These are phyloP conservation scores for Prionailurus bengalensis DNA, from an alignment of 2,113 vertebrate genomes.

Conservation along the genomic window DNA sequence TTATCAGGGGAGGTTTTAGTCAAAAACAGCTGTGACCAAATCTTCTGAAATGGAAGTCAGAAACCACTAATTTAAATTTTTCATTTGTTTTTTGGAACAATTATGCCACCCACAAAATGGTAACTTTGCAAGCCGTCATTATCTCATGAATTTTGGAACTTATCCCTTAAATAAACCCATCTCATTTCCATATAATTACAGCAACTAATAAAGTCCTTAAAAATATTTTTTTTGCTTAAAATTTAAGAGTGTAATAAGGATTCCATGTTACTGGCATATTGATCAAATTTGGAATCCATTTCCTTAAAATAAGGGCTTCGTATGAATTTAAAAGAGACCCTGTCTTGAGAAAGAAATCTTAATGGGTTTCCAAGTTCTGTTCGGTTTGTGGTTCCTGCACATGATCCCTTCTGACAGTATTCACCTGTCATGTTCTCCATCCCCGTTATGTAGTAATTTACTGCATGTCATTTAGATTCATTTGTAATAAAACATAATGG, in stretches of 20 bases:
- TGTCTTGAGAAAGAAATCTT: not conserved
- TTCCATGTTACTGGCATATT: not conserved
- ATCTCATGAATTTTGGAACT: conserved; percentile 77
- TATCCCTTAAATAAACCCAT: conserved; percentile 75
- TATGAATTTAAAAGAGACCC: not conserved
- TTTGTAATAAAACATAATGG: conserved; percentile 71
- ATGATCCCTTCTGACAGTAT: conserved; percentile 60
- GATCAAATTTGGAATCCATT: not conserved
- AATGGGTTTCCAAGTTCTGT: not conserved
- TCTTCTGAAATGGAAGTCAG: conserved; percentile 70
- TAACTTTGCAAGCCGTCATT: conserved; percentile 71
- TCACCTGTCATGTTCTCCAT: conserved; percentile 58
- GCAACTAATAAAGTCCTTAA: conserved; percentile 38
- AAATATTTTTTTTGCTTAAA: conserved; percentile 28
- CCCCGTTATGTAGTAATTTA: conserved; percentile 68
- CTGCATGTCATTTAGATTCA: conserved; percentile 50
- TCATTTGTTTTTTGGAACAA: conserved; percentile 75
- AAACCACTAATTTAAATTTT: conserved; percentile 80
- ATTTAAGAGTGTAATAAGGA: conserved; percentile 9
- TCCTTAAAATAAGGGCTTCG: conserved; percentile 44
- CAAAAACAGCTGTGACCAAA: conserved; percentile 71
- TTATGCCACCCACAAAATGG: conserved; percentile 74
- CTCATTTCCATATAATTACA: conserved; percentile 80
- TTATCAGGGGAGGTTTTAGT: conserved; percentile 57
- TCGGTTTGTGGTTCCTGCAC: conserved; percentile 68